Evolutionary conservation across 2,888 invertebrate species (phyloP), one percentile per base, ranked within the genome.

Genomic region (Eutolmus rufibarbis): DNA sequence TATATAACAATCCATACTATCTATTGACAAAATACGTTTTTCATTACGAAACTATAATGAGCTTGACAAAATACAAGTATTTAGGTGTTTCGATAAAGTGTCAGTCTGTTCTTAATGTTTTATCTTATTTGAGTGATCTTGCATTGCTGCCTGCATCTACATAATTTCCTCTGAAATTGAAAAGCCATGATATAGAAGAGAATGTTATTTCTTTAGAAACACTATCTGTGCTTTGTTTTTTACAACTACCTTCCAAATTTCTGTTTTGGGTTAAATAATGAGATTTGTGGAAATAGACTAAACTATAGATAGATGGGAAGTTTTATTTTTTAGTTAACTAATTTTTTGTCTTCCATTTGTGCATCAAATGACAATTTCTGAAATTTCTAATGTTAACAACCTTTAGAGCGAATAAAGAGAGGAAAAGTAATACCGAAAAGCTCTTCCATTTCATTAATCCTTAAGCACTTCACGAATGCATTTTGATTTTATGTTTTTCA

Each of bases 1-100:
- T 82, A 82, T 57, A 57, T 82, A 82, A 82, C 82, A 82, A 76
- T 51, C 82, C 82, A 82, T 57, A 82, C 82, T 82, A 82, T 82
- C 82, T 82, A 82, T 82, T 82, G 82, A 82, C 82, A 57, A 82
- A 82, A 57, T 37, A 28, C 56, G 57, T 40, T 82, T 82, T 82
- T 31, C 46, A 31, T 82, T 57, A 31, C 23, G 82, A 57, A 57
- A 81, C 51, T 16, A 66, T 57, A 82, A 82, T 57, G 82, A 56
- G 81, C 81, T 81, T 37, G 82, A 57, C 56, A 57, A 82, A 82
- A 34, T 82, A 43, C 40, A 43, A 43, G 37, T 82, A 28, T 82
- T 82, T 82, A 76, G 57, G 31, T 82, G 34, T 82, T 82, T 66
- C 66, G 28, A 31, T 34, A 66, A 82, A 37, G 31, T 57, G 34